These are phyloP conservation scores for Caenorhabditis inopinata DNA, from an alignment of 1,140 invertebrate species.

Conservation along the genomic window DNA sequence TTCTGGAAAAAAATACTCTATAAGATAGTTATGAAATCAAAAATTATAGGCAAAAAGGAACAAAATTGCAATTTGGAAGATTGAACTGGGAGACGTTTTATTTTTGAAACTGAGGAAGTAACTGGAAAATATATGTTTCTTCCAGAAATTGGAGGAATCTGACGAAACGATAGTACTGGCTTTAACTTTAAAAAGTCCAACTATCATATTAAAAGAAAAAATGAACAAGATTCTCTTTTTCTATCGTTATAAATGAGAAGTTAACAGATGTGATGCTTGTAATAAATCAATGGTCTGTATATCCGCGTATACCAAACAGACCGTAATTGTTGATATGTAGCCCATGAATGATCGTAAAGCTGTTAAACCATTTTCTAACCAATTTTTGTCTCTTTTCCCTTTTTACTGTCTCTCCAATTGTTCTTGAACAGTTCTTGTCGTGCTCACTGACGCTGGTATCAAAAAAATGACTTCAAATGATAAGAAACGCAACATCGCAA, in stretches of 20 bases:
- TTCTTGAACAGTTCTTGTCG: neutral
- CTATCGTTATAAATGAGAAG: neutral
- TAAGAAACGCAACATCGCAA: constrained; percentile 16
- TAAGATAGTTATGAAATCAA: neutral
- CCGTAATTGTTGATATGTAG: neutral
- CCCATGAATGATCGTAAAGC: neutral
- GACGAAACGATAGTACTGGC: neutral
- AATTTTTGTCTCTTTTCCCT: neutral
- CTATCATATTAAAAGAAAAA: too few species aligned
- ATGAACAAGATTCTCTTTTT: too few species aligned
- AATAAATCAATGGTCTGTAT: constrained; percentile 1
- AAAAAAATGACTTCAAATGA: constrained; percentile 25
- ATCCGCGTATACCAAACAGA: neutral
- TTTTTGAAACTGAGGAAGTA: too few species aligned
- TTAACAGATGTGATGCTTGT: neutral
- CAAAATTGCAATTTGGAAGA: too few species aligned
- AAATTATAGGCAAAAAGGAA: neutral
- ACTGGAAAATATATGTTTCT: too few species aligned
- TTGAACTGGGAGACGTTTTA: too few species aligned
- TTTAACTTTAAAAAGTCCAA: too few species aligned
- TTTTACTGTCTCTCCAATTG: neutral
- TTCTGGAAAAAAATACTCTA: neutral
- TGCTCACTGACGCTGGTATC: constrained; percentile 12
- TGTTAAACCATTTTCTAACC: neutral
- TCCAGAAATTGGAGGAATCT: too few species aligned